Conservation (phyloP, 1,140 invertebrate genomes). For the Drosophila kikkawai region DNA sequence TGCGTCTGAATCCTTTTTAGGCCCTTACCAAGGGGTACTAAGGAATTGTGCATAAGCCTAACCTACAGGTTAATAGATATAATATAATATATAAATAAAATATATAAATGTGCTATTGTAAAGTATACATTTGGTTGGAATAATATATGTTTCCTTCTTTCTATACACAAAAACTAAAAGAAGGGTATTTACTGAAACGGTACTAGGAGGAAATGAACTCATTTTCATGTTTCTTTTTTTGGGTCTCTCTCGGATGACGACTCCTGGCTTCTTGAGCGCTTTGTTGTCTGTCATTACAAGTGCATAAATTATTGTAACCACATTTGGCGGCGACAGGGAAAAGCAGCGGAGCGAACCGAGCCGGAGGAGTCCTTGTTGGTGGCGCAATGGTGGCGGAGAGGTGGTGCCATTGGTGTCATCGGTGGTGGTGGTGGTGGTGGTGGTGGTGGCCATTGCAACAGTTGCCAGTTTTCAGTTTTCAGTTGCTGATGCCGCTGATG, state of each 20-base stretch:
- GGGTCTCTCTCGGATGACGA: conserved; percentile 38
- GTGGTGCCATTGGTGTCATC: conserved; percentile 20
- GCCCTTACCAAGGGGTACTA: not conserved
- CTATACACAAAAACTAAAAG: not conserved
- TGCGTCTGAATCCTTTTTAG: conserved; percentile 7
- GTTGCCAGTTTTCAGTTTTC: conserved; percentile 64
- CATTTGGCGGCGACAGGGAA: conserved; percentile 71
- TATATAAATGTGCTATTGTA: not conserved
- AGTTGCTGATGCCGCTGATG: conserved; percentile 66
- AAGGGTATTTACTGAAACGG: not conserved
- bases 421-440: conserved; percentile 10
- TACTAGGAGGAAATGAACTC: not conserved
- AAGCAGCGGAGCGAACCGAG: conserved; percentile 34
- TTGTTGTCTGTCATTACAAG: conserved; percentile 83
- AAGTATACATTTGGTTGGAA: not conserved
- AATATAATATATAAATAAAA: not conserved
- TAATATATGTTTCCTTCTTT: not conserved
- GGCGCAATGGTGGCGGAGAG: conserved; percentile 26
- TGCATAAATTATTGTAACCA: conserved; percentile 83
- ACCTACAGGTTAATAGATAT: not conserved
- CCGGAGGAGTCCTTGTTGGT: conserved; percentile 27
- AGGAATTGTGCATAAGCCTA: not conserved
- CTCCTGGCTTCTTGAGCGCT: conserved; percentile 71
- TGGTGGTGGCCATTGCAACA: conserved; percentile 53
- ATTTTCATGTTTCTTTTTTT: conserved; percentile 28